Percentiles rank a stretch among this genome's conserved stretches.
Evolutionary conservation across 2,113 vertebrate genomes (phyloP).

Genomic region (Cyprinodon variegatus): DNA sequence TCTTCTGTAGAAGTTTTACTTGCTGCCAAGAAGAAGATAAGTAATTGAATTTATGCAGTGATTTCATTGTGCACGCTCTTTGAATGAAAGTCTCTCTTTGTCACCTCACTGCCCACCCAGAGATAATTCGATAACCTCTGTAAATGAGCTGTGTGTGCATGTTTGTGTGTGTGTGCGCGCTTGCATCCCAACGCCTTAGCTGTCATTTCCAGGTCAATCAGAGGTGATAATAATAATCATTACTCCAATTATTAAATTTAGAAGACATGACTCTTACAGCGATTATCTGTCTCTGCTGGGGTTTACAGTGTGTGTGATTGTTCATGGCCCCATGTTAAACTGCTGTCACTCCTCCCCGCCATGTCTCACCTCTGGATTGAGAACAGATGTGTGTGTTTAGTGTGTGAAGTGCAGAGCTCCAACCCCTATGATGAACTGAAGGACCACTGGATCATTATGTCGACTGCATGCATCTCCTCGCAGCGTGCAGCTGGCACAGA

Average conservation of each 20-base stretch:
- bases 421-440: conserved; percentile 39
- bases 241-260: conserved; percentile 64
- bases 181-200: conserved; percentile 14
- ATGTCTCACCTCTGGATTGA: conserved; percentile 11
- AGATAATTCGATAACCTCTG: conserved; percentile 74
- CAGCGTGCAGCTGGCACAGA: conserved; percentile 68
- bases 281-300: conserved; percentile 51
- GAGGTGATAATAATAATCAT: conserved; percentile 63
- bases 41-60: conserved; percentile 37
- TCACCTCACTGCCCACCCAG: conserved; percentile 63
- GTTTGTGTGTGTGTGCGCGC: conserved; percentile 5
- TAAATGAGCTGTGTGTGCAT: conserved; percentile 43
- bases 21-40: conserved; percentile 14
- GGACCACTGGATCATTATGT: conserved; percentile 54
- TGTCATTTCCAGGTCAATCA: conserved; percentile 65
- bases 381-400: conserved; percentile 58
- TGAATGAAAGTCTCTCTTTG: conserved; percentile 58
- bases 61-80: conserved; percentile 47
- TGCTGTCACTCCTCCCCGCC: conserved; percentile 26
- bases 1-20: conserved; percentile 4
- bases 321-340: conserved; percentile 35
- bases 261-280: conserved; percentile 54
- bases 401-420: conserved; percentile 41
- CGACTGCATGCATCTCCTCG: conserved; percentile 52
- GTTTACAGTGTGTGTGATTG: conserved; percentile 11